A percentile compares a stretch with the other conserved stretches of the same genome.
Conservation (phyloP, 2,113 vertebrate genomes). For the Herpailurus yagouaroundi region DNA sequence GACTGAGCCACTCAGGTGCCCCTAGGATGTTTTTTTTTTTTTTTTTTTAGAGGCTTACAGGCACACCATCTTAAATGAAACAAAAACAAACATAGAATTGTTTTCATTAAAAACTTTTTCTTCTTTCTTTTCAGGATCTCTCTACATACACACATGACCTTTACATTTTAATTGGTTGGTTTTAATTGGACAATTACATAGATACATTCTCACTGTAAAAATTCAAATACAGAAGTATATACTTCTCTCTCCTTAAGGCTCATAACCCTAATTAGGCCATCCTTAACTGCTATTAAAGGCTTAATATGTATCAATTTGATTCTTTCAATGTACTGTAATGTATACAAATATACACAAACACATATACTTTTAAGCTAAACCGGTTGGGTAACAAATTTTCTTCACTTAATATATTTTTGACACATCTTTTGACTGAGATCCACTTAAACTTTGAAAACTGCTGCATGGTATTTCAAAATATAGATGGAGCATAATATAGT, state of each 20-base stretch:
- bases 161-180: neutral
- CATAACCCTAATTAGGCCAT: neutral
- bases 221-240: neutral
- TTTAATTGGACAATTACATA: neutral
- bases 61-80: conserved; percentile 33
- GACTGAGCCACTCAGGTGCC: no score
- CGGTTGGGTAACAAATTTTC: neutral
- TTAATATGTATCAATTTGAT: neutral
- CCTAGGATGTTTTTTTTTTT: no score
- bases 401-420: conserved; percentile 16
- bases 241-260: neutral
- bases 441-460: neutral
- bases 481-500: neutral
- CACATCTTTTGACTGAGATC: neutral
- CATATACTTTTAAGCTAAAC: neutral
- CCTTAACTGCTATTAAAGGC: neutral
- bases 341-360: neutral
- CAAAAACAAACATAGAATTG: neutral
- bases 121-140: neutral
- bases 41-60: neutral
- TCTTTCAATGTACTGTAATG: conserved; percentile 18
- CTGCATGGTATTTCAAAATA: conserved; percentile 21
- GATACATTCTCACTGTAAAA: conserved; percentile 9
- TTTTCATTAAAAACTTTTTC: neutral
- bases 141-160: neutral